A percentile compares a stretch with the other conserved stretches of the same genome.
phyloP scores from a whole-genome alignment of 2,888 invertebrate genomes.

The Cheilosia urbana region DNA sequence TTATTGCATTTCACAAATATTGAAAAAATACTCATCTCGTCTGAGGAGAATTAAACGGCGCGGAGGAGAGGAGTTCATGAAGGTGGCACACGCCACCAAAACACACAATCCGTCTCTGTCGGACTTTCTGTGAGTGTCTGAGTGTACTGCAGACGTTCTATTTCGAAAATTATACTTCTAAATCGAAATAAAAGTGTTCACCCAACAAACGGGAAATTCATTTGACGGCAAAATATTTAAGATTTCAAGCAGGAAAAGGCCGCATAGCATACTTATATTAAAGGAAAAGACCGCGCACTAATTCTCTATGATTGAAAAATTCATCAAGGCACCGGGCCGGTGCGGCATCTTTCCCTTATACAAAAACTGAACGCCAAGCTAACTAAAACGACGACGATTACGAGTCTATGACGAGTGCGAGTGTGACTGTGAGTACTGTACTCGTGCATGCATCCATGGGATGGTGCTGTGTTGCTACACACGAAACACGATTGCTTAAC shows the following conservation, averaged over 20 bases:
- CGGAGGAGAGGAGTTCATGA: background rate
- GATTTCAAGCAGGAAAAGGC: constrained; percentile 50
- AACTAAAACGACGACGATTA: background rate
- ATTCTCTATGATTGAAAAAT: constrained; percentile 44
- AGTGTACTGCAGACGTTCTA: background rate
- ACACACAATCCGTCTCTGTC: background rate
- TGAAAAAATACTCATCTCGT: background rate
- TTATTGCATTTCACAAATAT: constrained; percentile 28
- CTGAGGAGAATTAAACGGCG: background rate
- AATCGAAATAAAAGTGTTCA: background rate
- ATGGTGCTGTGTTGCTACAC: constrained; percentile 63
- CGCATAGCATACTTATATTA: background rate
- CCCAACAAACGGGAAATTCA: constrained; percentile 33
- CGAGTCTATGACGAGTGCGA: constrained; percentile 41
- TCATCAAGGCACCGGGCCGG: constrained; percentile 15
- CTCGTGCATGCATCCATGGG: constrained; percentile 62
- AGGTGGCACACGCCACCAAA: constrained; percentile 10
- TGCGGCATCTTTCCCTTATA: constrained; percentile 35
- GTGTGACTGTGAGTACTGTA: constrained; percentile 29
- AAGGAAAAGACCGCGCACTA: background rate
- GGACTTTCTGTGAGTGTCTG: background rate
- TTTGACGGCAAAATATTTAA: constrained; percentile 23
- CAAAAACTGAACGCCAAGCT: constrained; percentile 11
- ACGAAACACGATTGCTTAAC: constrained; percentile 65
- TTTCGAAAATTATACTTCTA: constrained; percentile 1